These are phyloP conservation scores for Rhagoletis pomonella DNA, from an alignment of 1,140 invertebrate genomes.

Conservation along the genomic window DNA sequence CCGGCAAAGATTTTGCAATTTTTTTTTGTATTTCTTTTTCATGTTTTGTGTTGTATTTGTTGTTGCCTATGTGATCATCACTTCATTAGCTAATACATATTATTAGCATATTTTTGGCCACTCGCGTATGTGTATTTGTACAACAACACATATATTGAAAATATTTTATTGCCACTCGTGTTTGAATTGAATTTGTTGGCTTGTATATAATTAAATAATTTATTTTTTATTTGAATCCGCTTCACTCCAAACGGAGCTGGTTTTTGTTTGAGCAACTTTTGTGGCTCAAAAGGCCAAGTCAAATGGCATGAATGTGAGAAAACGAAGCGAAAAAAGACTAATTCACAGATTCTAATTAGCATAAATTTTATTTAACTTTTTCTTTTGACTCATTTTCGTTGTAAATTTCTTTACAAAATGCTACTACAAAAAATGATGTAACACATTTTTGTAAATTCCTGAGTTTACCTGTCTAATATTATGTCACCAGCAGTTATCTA, in stretches of 20 bases:
- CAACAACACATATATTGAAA: background rate
- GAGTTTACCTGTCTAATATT: background rate
- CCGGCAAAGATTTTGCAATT: background rate
- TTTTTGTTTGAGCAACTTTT: constrained; percentile 1
- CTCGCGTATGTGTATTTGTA: background rate
- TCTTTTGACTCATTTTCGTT: background rate
- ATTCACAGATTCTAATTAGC: constrained; percentile 6
- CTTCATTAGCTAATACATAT: constrained; percentile 21
- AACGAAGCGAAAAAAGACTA: background rate
- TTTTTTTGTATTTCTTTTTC: too few species aligned
- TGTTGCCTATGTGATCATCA: background rate
- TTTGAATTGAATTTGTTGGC: constrained; percentile 17
- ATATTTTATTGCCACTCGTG: background rate
- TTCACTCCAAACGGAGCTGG: background rate
- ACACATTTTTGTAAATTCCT: background rate
- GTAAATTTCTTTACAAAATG: constrained; percentile 24
- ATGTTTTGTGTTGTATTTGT: background rate
- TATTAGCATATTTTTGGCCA: constrained; percentile 8
- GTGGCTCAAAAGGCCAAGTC: background rate
- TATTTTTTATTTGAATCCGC: background rate
- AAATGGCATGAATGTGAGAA: background rate
- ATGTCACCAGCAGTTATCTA: background rate
- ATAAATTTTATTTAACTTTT: background rate
- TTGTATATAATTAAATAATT: background rate
- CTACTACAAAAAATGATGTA: background rate